These are phyloP conservation scores for Arenaria interpres DNA, from an alignment of 2,113 vertebrate species.

Conservation along the genomic window DNA sequence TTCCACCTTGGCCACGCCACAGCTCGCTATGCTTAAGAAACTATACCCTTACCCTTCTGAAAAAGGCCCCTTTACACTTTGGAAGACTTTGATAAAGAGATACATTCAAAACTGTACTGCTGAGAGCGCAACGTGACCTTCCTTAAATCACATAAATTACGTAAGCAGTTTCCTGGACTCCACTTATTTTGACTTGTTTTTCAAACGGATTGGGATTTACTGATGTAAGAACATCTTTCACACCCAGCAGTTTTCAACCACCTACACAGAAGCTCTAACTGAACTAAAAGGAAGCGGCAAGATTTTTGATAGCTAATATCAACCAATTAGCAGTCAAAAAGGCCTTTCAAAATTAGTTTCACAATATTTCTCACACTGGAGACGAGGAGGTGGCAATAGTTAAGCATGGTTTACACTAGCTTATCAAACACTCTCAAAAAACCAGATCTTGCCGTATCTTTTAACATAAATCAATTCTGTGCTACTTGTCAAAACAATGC, in stretches of 20 bases:
- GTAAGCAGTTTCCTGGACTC: not conserved
- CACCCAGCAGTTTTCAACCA: not conserved
- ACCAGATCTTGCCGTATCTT: not conserved
- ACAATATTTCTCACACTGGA: not conserved
- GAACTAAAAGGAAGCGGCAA: not conserved
- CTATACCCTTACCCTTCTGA: not conserved
- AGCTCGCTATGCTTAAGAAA: not conserved
- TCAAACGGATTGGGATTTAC: not conserved
- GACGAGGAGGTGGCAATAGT: not conserved
- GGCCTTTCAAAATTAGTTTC: not conserved
- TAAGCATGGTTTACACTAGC: not conserved
- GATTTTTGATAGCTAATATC: not conserved
- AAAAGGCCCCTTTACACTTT: not conserved
- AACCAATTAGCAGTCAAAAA: conserved; percentile 14
- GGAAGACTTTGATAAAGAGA: not conserved
- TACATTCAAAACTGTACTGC: not conserved
- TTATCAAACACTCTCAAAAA: not conserved
- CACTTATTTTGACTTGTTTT: not conserved
- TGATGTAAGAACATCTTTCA: not conserved
- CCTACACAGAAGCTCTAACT: not conserved
- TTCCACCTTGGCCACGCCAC: not conserved
- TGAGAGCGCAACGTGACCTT: not conserved
- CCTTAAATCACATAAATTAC: not conserved
- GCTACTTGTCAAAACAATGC: not conserved
- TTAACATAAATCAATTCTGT: not conserved